Evolutionary conservation across 2,888 invertebrate genomes (phyloP).

Genomic region (Boloria selene): DNA sequence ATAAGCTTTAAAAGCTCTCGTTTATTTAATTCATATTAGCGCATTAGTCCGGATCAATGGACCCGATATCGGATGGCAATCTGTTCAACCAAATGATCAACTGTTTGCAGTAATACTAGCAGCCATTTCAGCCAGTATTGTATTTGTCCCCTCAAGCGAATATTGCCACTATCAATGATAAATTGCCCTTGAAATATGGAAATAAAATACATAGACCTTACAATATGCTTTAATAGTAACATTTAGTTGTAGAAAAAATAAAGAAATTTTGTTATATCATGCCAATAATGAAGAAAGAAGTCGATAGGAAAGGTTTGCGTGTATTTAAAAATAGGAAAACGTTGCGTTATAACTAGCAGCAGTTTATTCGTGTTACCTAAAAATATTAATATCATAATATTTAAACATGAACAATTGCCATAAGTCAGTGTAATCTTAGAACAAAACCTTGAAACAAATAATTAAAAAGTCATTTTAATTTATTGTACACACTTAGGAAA

Average conservation of each 20-base stretch:
- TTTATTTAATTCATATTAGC: constrained; percentile 21
- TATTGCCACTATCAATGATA: not conserved
- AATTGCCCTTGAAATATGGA: not conserved
- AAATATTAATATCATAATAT: constrained; percentile 16
- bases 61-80: constrained; percentile 19
- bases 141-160: not conserved
- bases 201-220: not conserved
- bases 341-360: constrained; percentile 21
- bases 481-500: constrained; percentile 10
- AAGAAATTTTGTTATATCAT: constrained; percentile 9
- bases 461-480: constrained; percentile 12
- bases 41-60: constrained; percentile 22
- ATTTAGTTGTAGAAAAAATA: not conserved
- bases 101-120: constrained; percentile 14
- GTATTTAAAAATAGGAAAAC: constrained; percentile 31
- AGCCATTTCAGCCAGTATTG: not conserved
- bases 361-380: constrained; percentile 19
- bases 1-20: constrained; percentile 17
- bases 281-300: constrained; percentile 36
- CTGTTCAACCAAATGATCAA: constrained; percentile 26
- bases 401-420: constrained; percentile 17
- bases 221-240: not conserved
- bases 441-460: constrained; percentile 23
- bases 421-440: constrained; percentile 26
- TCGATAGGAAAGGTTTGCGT: constrained; percentile 32